Evolutionary conservation across 1,140 invertebrate genomes (phyloP), one percentile per base, ranked within the genome.

Genomic region (Chironomus striatipennis): DNA sequence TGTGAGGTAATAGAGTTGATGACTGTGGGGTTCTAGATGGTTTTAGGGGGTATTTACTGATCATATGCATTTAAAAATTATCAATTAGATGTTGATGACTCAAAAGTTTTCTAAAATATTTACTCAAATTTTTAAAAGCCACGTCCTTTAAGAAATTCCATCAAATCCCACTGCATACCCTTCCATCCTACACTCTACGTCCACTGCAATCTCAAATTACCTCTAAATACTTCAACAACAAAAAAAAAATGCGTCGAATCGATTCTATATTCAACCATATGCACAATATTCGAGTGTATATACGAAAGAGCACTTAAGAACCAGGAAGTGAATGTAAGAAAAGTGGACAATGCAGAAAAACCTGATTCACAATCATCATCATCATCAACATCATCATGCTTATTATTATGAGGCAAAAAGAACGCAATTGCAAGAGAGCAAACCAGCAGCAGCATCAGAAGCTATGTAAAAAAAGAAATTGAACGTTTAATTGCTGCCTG

Each of bases 281-380:
- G 47, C 15, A 10, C 15, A 47, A 47, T n/a, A n/a, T 47, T 47
- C 7, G 43, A n/a, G 12, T 57, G 47, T 57, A 57, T 15, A 57
- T 12, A 47, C n/a, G 43, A 47, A 15, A 57, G 47, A 57, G 47
- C n/a, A 57, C 12, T 57, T 57, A 57, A 57, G 47, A 57, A 57
- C 47, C 47, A 57, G 47, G 47, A 57, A 57, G 47, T 57, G n/a
- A 5, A 34, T 57, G 43, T 34, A 34, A 5, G 12, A 12, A 57
- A 57, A 57, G 47, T 57, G 47, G 47, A 57, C 47, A 57, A 57
- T 57, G 47, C n/a, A n/a, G 47, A 57, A 57, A 57, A 57, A 57
- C 47, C 47, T 57, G 47, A 57, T 57, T 57, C 47, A 57, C 47
- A 57, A 57, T 57, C 47, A 57, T 57, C 43, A 8, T 47, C 15